phyloP scores from a whole-genome alignment of 1,140 invertebrate genomes.

The Cotesia typhae region DNA sequence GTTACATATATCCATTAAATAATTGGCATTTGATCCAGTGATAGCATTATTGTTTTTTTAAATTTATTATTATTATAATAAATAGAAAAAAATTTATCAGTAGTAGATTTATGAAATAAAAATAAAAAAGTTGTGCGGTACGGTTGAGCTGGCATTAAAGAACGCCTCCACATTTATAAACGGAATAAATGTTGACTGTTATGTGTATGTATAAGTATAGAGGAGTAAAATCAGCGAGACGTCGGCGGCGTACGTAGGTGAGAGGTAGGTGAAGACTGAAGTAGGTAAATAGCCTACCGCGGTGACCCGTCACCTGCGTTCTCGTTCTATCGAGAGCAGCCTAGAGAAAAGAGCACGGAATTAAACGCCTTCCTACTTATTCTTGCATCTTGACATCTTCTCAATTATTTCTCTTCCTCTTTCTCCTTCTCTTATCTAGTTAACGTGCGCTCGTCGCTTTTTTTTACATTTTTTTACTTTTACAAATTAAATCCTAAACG shows the following conservation, averaged over 20 bases:
- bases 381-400: neutral
- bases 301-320: conserved; percentile 67
- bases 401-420: neutral
- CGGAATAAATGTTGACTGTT: neutral
- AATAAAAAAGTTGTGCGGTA: conserved; percentile 1
- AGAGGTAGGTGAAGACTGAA: conserved; percentile 51
- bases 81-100: no score
- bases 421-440: neutral
- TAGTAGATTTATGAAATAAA: neutral
- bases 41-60: no score
- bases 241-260: conserved; percentile 41
- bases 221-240: conserved; percentile 28
- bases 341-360: conserved; percentile 36
- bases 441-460: no score
- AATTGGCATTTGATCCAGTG: no score
- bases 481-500: no score
- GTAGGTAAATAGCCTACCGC: conserved; percentile 67
- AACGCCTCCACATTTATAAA: conserved; percentile 29
- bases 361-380: conserved; percentile 31
- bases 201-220: neutral
- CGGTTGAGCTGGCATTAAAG: conserved; percentile 24
- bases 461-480: no score
- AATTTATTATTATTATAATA: no score
- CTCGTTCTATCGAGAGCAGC: conserved; percentile 65
- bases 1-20: no score